Percentiles rank a stretch among this genome's conserved stretches.
phyloP scores from a whole-genome alignment of 2,888 invertebrate species.

The Dryococelus australis region DNA sequence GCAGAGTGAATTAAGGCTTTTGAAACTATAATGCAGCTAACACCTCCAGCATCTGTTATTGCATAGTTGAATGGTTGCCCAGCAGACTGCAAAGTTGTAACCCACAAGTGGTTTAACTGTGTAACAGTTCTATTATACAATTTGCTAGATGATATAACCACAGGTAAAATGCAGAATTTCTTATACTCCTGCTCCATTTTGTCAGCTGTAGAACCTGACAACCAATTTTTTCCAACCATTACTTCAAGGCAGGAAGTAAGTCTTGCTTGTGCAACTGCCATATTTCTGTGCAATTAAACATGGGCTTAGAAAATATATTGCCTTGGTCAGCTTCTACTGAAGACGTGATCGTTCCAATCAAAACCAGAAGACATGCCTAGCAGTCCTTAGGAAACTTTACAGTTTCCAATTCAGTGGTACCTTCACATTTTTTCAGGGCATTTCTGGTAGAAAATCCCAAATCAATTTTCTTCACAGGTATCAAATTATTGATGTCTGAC shows the following conservation, averaged over 20 bases:
- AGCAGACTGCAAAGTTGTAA: neutral
- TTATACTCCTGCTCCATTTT: neutral
- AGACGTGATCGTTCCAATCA: neutral
- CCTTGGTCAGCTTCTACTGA: neutral
- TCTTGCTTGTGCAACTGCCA: neutral
- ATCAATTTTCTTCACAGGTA: neutral
- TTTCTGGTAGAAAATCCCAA: neutral
- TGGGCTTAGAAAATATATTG: neutral
- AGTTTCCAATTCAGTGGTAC: neutral
- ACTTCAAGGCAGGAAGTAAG: neutral
- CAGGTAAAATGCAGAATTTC: neutral
- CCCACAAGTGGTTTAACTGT: neutral
- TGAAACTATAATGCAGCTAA: neutral
- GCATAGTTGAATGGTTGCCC: neutral
- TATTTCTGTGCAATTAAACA: neutral
- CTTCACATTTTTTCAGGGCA: constrained; percentile 13
- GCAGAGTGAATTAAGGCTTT: neutral
- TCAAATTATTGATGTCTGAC: no score
- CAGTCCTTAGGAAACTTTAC: neutral
- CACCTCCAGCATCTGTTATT: neutral
- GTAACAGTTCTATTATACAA: neutral
- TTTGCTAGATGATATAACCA: neutral
- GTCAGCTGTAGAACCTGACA: neutral
- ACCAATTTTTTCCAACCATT: neutral
- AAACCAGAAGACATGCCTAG: neutral